Conservation (phyloP, 2,113 vertebrate species). For the Beaufortia kweichowensis region DNA sequence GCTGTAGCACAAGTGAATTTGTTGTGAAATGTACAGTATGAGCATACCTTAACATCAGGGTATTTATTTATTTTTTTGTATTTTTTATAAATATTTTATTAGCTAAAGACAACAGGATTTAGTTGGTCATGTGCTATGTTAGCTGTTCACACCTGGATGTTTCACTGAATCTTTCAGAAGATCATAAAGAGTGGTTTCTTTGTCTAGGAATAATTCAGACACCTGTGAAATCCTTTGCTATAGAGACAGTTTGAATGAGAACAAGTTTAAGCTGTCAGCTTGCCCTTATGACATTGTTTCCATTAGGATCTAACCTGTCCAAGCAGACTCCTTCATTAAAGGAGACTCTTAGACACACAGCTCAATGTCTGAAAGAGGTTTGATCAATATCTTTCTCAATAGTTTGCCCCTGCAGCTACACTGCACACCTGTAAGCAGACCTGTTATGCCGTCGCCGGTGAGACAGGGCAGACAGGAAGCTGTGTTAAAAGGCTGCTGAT, state of each 20-base stretch:
- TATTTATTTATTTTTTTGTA: too few species aligned
- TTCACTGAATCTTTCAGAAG: too few species aligned
- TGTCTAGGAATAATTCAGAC: slow-evolving; percentile 21
- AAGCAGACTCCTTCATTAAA: slow-evolving; percentile 50
- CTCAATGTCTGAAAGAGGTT: slow-evolving; percentile 34
- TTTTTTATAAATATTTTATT: too few species aligned
- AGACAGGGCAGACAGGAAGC: slow-evolving; percentile 1
- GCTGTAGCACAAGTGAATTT: too few species aligned
- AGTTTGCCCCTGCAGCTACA: slow-evolving; percentile 7
- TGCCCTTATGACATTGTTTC: slow-evolving; percentile 52
- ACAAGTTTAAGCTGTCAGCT: slow-evolving; percentile 50
- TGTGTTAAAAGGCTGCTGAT: slow-evolving; percentile 16
- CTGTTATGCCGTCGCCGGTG: background rate
- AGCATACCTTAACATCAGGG: too few species aligned
- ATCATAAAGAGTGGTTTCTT: slow-evolving; percentile 22
- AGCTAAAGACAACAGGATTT: too few species aligned
- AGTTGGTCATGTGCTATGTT: too few species aligned
- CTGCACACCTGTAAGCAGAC: background rate
- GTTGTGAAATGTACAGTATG: too few species aligned
- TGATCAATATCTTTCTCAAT: slow-evolving; percentile 37
- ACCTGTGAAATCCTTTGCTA: background rate
- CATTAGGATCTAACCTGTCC: slow-evolving; percentile 55
- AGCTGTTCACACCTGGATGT: too few species aligned
- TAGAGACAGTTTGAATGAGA: slow-evolving; percentile 47
- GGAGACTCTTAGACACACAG: slow-evolving; percentile 28